Evolutionary conservation across 2,888 invertebrate species (phyloP).

Genomic region (Scaptomyza caliginosa): DNA sequence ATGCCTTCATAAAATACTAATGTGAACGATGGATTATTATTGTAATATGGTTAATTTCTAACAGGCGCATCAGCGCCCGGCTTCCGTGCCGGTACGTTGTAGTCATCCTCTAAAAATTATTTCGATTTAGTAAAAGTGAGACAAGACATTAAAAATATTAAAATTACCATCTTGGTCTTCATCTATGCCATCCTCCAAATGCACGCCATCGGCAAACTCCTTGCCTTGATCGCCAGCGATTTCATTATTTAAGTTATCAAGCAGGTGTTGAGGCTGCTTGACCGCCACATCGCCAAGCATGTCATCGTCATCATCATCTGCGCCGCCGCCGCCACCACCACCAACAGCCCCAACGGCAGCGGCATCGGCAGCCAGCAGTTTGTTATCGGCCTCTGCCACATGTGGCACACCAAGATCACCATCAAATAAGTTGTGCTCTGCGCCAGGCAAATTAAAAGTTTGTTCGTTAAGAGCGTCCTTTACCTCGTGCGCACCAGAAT

Average conservation of each 20-base stretch:
- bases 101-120: slow-evolving; percentile 84
- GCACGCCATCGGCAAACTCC: slow-evolving; percentile 82
- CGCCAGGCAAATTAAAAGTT: slow-evolving; percentile 81
- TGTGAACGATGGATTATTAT: slow-evolving; percentile 11
- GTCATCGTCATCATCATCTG: slow-evolving; percentile 77
- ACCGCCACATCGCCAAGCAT: slow-evolving; percentile 74
- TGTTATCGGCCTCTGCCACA: slow-evolving; percentile 43
- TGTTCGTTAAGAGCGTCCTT: slow-evolving; percentile 82
- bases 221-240: slow-evolving; percentile 84
- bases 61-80: slow-evolving; percentile 85
- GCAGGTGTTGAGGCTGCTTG: slow-evolving; percentile 70
- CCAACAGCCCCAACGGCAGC: slow-evolving; percentile 48
- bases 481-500: slow-evolving; percentile 83
- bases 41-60: slow-evolving; percentile 83
- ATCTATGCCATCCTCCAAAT: slow-evolving; percentile 83
- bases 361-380: slow-evolving; percentile 44
- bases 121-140: neutral
- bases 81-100: slow-evolving; percentile 84
- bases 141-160: neutral
- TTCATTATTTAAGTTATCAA: slow-evolving; percentile 84
- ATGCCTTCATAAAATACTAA: slow-evolving; percentile 38
- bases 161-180: slow-evolving; percentile 85
- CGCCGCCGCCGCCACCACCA: slow-evolving; percentile 38
- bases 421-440: slow-evolving; percentile 79
- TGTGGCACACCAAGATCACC: slow-evolving; percentile 48